Base-by-base conservation (phyloP, 2,888 invertebrate species). In the Agrilus cyanescens region DNA sequence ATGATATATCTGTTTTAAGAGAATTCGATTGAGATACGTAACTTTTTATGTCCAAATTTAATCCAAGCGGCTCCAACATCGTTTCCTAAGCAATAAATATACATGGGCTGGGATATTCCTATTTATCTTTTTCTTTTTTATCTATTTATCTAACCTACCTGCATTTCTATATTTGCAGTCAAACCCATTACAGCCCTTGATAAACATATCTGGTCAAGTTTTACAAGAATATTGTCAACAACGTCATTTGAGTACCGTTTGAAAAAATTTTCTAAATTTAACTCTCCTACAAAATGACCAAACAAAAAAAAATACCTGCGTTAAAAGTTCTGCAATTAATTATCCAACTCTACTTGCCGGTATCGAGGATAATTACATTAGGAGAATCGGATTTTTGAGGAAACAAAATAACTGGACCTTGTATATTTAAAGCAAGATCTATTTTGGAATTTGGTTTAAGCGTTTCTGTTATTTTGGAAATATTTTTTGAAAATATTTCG, bases 351-450 rank as follows among this genome's bases (percentile, higher is more conserved):
- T 40, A 42, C 61, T 56, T 66, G 77, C 82, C 83, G 65, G 80
- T 74, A 56, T 84, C 82, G n/a, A 86, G 67, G 15, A 87, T 76
- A 37, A 88, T 62, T 6, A 86, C 70, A 59, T 83, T 85, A 0
- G 85, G 83, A 1, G 84, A 84, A 5, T 82, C 82, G 1, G 83
- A 80, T 56, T 84, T 84, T 55, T 86, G 86, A 0, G 88, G 88
- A 37, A 88, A 65, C 31, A 87, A 65, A 13, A 89, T 63, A 0
- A 82, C 78, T 4, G 87, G 87, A 2, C 82, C 82, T 57, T 82
- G 80, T 39, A 67, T 56, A 39, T 61, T 65, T 33, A 67, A 61
- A 0, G 61, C 57, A 40, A 66, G 47, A 46, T 64, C 58, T 34
- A 67, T 62, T 52, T 61, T 65, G 7, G 62, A 57, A 45, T 57